Evolutionary conservation across 2,888 invertebrate species (phyloP).

Genomic region (Dioctria linearis): DNA sequence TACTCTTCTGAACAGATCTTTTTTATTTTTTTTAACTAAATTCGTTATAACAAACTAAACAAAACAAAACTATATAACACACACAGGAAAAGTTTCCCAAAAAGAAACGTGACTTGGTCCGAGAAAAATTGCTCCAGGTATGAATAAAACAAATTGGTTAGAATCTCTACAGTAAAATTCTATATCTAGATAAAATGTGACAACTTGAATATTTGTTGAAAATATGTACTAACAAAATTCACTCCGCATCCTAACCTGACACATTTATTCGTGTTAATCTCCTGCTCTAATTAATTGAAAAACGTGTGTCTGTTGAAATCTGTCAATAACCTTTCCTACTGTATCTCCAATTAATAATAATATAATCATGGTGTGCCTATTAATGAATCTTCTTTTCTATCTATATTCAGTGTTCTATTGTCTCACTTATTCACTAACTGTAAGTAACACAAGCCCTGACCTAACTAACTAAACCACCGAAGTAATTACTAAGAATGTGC

Average conservation of each 20-base stretch:
- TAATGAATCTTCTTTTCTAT: conserved; percentile 11
- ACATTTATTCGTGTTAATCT: background rate
- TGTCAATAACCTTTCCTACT: conserved; percentile 20
- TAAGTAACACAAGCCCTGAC: conserved; percentile 4
- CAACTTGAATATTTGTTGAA: conserved; percentile 13
- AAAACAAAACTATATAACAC: conserved; percentile 56
- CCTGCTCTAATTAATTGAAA: background rate
- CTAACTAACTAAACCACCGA: background rate
- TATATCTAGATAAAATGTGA: conserved; percentile 27
- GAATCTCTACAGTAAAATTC: conserved; percentile 24
- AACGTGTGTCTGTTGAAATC: background rate
- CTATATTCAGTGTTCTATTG: conserved; percentile 3
- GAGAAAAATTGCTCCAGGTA: conserved; percentile 75
- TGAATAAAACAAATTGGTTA: conserved; percentile 57
- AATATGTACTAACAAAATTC: conserved; percentile 25
- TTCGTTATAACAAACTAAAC: conserved; percentile 50
- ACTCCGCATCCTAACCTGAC: background rate
- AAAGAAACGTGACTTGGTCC: conserved; percentile 86
- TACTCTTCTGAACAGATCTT: conserved; percentile 28
- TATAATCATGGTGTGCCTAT: conserved; percentile 24
- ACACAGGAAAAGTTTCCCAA: conserved; percentile 84
- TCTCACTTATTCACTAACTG: conserved; percentile 6
- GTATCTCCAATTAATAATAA: background rate
- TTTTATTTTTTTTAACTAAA: conserved; percentile 38
- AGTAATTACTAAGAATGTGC: conserved; percentile 50